These are phyloP conservation scores for Stenodema calcarata DNA, from an alignment of 2,888 invertebrate genomes.

Conservation along the genomic window DNA sequence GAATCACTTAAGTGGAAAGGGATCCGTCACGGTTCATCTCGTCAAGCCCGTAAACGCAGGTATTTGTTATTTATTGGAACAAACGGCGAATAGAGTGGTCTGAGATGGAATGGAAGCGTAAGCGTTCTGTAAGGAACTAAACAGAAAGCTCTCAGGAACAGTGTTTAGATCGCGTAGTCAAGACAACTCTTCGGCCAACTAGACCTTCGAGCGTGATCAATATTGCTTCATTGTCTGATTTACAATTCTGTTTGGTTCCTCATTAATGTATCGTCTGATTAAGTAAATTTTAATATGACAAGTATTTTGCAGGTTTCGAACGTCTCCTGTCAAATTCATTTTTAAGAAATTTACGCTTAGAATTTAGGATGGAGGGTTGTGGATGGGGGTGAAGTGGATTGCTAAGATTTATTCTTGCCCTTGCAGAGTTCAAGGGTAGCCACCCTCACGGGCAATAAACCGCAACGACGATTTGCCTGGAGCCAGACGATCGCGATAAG, in stretches of 20 bases:
- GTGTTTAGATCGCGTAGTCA: conserved; percentile 40
- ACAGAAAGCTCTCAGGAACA: background rate
- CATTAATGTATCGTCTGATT: background rate
- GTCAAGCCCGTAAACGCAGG: background rate
- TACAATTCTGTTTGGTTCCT: conserved; percentile 9
- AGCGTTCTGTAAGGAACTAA: background rate
- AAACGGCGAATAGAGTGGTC: background rate
- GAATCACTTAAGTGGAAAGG: background rate
- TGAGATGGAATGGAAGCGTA: background rate
- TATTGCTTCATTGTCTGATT: conserved; percentile 8
- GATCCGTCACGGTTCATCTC: background rate
- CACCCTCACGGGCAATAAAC: background rate
- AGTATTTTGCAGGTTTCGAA: no score
- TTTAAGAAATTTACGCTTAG: background rate
- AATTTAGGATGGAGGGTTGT: background rate
- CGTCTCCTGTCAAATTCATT: background rate
- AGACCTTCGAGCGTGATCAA: conserved; percentile 42
- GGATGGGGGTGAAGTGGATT: background rate
- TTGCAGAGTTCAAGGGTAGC: conserved; percentile 16
- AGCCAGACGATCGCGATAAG: background rate
- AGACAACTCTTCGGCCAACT: conserved; percentile 37
- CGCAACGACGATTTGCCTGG: conserved; percentile 10
- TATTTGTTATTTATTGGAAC: background rate
- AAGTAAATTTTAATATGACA: background rate
- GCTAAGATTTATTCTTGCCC: background rate